Conservation (phyloP, 2,113 vertebrate genomes). For the Microtus montanus region DNA sequence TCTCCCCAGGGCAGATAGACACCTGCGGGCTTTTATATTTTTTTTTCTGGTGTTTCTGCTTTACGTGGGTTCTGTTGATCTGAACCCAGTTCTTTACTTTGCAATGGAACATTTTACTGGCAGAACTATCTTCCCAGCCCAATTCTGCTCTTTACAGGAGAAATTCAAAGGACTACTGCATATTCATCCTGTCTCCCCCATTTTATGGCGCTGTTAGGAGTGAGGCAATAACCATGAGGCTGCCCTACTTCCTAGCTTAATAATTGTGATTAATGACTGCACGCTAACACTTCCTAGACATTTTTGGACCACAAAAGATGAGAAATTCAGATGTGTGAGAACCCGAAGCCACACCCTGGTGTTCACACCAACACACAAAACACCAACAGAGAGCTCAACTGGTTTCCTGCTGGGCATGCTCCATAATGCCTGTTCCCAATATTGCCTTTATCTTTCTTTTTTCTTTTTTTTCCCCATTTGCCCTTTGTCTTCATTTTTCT, state of each 20-base stretch:
- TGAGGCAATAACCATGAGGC: slow-evolving; percentile 8
- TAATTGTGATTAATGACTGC: slow-evolving; percentile 46
- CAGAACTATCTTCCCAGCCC: background rate
- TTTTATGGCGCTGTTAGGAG: background rate
- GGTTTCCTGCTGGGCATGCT: background rate
- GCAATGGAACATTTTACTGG: background rate
- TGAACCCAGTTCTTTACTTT: background rate
- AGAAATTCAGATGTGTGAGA: slow-evolving; percentile 5
- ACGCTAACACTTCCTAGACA: background rate
- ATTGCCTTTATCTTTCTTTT: background rate
- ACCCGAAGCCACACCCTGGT: background rate
- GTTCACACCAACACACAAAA: background rate
- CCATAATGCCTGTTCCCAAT: background rate
- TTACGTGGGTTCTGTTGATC: background rate
- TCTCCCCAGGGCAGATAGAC: background rate
- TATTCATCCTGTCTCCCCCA: background rate
- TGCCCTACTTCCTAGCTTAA: slow-evolving; percentile 14
- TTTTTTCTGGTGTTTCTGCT: background rate
- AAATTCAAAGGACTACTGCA: background rate
- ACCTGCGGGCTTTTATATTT: background rate
- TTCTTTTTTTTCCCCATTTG: background rate
- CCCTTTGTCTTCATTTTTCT: slow-evolving; percentile 39
- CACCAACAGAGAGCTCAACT: background rate
- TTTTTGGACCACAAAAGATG: slow-evolving; percentile 34
- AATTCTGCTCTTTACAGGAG: background rate